Conservation (phyloP, 2,888 invertebrate species). For the Andrena chrysosceles region DNA sequence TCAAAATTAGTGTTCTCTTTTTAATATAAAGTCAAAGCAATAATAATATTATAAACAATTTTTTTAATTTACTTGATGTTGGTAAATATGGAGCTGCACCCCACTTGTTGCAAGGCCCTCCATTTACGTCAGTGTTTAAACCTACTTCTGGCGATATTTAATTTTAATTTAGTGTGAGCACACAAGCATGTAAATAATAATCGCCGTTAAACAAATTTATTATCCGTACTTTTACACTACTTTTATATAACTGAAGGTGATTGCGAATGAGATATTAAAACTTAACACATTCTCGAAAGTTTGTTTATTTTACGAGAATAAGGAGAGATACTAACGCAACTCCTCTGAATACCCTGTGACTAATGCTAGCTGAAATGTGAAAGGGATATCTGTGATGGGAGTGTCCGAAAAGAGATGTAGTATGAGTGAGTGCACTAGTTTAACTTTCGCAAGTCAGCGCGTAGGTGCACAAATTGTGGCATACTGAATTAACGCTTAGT, state of each 20-base stretch:
- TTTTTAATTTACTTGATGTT: too few species aligned
- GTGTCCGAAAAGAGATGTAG: slow-evolving; percentile 25
- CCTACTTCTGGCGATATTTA: too few species aligned
- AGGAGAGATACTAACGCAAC: neutral
- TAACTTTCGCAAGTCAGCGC: neutral
- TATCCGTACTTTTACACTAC: neutral
- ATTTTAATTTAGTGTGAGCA: too few species aligned
- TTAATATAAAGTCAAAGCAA: too few species aligned
- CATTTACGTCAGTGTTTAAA: too few species aligned
- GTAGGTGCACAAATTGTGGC: neutral
- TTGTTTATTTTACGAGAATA: neutral
- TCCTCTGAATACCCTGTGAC: slow-evolving; percentile 25
- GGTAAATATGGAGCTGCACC: too few species aligned
- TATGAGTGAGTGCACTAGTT: neutral
- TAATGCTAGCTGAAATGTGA: slow-evolving; percentile 51
- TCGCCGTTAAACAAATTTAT: neutral
- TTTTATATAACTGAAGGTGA: neutral
- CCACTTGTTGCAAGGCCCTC: too few species aligned
- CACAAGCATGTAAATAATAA: neutral
- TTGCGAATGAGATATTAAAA: too few species aligned
- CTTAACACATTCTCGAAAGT: neutral
- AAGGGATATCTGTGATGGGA: slow-evolving; percentile 34
- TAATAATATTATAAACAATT: too few species aligned
- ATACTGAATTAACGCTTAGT: too few species aligned
- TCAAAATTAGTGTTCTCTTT: too few species aligned